Evolutionary conservation across 2,797 vertebrate species (phyloP).

Genomic region (Oreortyx pictus): DNA sequence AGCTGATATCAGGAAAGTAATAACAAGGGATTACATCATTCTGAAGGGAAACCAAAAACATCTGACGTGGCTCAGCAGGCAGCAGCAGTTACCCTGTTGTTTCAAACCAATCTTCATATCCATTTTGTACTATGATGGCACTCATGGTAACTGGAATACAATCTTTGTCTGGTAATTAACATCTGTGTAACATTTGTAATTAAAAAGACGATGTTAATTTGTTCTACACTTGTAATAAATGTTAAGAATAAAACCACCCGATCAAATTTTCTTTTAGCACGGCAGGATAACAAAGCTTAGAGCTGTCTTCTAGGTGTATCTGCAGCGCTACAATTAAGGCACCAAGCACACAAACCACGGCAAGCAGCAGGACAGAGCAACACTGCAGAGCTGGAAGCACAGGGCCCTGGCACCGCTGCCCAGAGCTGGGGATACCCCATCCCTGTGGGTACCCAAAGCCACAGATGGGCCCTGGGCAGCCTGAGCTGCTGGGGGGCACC

Average conservation of each 20-base stretch:
- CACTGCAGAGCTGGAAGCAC: no score
- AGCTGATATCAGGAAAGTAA: background rate
- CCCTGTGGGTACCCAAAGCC: no score
- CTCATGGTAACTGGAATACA: background rate
- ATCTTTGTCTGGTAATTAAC: conserved; percentile 16
- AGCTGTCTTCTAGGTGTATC: background rate
- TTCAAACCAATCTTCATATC: background rate
- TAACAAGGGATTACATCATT: background rate
- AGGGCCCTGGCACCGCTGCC: background rate
- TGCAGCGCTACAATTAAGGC: background rate
- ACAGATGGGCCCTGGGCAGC: no score
- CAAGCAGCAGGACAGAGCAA: background rate
- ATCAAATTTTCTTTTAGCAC: background rate
- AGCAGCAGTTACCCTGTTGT: background rate
- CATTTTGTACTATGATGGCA: background rate
- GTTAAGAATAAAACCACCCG: background rate
- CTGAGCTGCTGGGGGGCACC: no score
- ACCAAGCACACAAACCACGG: accelerated
- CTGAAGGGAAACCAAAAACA: background rate
- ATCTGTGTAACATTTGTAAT: background rate
- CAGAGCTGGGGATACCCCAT: no score
- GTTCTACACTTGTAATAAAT: background rate
- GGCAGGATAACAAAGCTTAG: background rate
- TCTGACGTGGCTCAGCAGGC: background rate
- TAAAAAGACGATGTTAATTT: conserved; percentile 18